Evolutionary conservation across 2,888 invertebrate genomes (phyloP), one percentile per base, ranked within the genome.

Genomic region (Tachina lurida): DNA sequence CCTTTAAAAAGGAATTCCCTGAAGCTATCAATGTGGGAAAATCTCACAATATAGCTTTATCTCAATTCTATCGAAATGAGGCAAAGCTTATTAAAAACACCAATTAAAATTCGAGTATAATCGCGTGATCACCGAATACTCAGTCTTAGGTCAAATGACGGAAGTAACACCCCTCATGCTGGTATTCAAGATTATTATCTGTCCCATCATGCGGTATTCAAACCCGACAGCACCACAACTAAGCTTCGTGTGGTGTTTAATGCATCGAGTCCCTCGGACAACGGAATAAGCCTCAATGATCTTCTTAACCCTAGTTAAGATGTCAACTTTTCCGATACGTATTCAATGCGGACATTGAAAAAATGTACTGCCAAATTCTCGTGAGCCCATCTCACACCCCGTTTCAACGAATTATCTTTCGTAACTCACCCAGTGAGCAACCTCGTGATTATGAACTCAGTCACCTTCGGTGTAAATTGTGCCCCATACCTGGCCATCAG

Each of bases 51-150:
- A 49, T 49, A n/a, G 49, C 49, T 15, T n/a, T 49, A 15, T 15
- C 49, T 5, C 49, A 49, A 49, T 49, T 49, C n/a, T 49, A n/a
- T 15, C 49, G 49, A 49, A 49, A 49, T 15, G 49, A 49, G n/a
- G 49, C 49, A 15, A 49, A 49, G n/a, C 49, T 49, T n/a, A 49
- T 49, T 49, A 49, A 49, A 15, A 49, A 49, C 49, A n/a, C 49
- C n/a, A 2, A 7, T 49, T 49, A n/a, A 49, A 49, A 49, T n/a
- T 1, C n/a, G 49, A n/a, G 7, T 49, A 49, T 15, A n/a, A 49
- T 49, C n/a, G 49, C 1, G n/a, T 49, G 15, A 49, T 49, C 15
- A 15, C 31, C 31, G 31, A 31, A 31, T 31, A 31, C 31, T 31
- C 31, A 4, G 31, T 4, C 31, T 31, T 31, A 31, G 31, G 31